phyloP scores from a whole-genome alignment of 2,113 vertebrate genomes.

The Baryphthengus martii region DNA sequence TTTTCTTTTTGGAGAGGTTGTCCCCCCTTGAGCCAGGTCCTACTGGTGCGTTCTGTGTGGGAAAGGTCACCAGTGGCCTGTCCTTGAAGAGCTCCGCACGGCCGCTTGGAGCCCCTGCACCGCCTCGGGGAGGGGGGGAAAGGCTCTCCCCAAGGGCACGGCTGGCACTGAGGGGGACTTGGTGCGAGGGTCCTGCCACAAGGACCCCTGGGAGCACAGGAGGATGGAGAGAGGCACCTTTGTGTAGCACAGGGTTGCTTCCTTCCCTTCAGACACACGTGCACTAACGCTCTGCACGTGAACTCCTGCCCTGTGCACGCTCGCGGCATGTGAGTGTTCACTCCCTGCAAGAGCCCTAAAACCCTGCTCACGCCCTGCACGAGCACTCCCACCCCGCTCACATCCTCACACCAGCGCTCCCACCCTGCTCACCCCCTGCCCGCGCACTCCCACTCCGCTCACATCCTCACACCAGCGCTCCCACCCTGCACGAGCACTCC shows the following conservation, averaged over 20 bases:
- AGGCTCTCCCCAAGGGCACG: fast-evolving
- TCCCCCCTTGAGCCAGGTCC: background rate
- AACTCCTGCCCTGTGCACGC: fast-evolving
- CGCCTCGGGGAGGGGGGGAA: fast-evolving
- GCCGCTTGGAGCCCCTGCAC: background rate
- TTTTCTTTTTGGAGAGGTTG: background rate
- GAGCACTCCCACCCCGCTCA: background rate
- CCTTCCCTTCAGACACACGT: fast-evolving
- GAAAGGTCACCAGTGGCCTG: background rate
- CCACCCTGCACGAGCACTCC: background rate
- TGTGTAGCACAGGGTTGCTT: background rate
- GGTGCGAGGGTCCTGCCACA: background rate
- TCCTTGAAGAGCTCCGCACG: background rate
- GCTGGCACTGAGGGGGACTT: background rate
- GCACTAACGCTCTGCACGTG: background rate
- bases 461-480: background rate
- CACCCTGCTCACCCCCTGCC: background rate
- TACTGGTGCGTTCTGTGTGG: background rate
- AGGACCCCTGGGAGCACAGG: too few relatives aligned
- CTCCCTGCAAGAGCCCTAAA: fast-evolving
- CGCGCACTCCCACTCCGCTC: fast-evolving
- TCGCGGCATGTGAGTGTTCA: too few relatives aligned
- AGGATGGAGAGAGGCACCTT: background rate
- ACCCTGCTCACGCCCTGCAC: background rate
- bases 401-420: fast-evolving